Evolutionary conservation across 2,888 invertebrate genomes (phyloP), one percentile per base, ranked within the genome.

Genomic region (Hydrotaea cyrtoneurina): DNA sequence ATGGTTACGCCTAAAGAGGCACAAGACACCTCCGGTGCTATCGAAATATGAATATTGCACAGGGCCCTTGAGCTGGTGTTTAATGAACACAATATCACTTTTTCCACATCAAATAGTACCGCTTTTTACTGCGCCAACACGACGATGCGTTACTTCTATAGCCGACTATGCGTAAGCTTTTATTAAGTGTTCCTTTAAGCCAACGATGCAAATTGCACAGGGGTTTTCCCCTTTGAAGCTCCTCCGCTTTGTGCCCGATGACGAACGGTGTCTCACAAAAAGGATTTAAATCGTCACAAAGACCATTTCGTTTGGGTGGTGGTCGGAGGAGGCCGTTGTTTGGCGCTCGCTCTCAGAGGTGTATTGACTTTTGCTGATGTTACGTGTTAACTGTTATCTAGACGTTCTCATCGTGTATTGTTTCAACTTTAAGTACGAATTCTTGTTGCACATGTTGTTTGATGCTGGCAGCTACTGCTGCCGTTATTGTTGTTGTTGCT

Each of bases 381-480:
- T 36, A 59, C 26, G 15, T 57, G 64, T 36, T 36, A 17, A 17
- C 64, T 43, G 21, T 21, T 66, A 66, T 43, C 43, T 17, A 15
- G 66, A 39, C 31, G 7, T 39, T 17, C 43, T 3, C 66, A 66
- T 66, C 26, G n/a, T 43, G 43, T 21, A 66, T 62, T 62, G 31
- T 66, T 17, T 17, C n/a, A 11, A 11, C 21, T 19, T 66, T 66
- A 66, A 66, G 66, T 66, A 55, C 59, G 62, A 82, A 72, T 55
- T 71, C 50, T 80, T 79, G 59, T 19, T 77, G 73, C 72, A 73
- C 72, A 64, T 64, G 66, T 10, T 66, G 43, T 43, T 39, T 53
- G 53, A 82, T 21, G 17, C 31, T 21, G 23, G 17, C 50, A 53
- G n/a, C 17, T 64, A 23, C 75, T 46, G 26, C 31, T 64, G 13